Conservation (phyloP, 2,888 invertebrate species). For the Nomada lathburiana region DNA sequence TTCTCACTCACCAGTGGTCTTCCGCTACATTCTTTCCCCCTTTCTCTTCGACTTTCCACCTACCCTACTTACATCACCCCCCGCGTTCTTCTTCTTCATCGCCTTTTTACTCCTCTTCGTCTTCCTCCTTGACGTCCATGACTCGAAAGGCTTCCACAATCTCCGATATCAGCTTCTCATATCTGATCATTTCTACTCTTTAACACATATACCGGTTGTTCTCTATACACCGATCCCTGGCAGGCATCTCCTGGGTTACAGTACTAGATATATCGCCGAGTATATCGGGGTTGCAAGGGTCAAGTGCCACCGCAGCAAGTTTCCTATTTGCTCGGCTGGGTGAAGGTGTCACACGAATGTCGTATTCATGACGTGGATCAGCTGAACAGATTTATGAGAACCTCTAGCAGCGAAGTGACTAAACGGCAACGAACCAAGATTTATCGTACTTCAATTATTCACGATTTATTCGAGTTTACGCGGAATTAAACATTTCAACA, state of each 20-base stretch:
- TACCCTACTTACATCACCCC: background rate
- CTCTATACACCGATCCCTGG: conserved; percentile 12
- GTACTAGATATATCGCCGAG: conserved; percentile 38
- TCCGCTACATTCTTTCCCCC: conserved; percentile 15
- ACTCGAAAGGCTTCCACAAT: conserved; percentile 51
- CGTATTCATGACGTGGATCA: conserved; percentile 18
- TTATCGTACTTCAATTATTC: too few relatives aligned
- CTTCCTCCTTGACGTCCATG: conserved; percentile 35
- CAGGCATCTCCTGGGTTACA: conserved; percentile 18
- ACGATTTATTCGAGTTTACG: too few relatives aligned
- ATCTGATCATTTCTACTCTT: conserved; percentile 67
- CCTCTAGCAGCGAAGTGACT: conserved; percentile 10
- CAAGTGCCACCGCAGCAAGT: conserved; percentile 41
- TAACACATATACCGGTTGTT: conserved; percentile 29
- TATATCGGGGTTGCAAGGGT: conserved; percentile 26
- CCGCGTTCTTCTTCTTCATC: background rate
- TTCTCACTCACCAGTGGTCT: background rate
- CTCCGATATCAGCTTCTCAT: conserved; percentile 57
- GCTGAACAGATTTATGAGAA: conserved; percentile 19
- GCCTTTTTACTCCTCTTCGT: conserved; percentile 10
- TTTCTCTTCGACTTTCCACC: conserved; percentile 4
- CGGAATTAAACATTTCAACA: too few relatives aligned
- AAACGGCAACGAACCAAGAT: background rate
- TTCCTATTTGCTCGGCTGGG: conserved; percentile 18
- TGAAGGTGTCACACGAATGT: conserved; percentile 29